Conservation (phyloP, 2,888 invertebrate genomes). For the Hecatera dysodea region DNA sequence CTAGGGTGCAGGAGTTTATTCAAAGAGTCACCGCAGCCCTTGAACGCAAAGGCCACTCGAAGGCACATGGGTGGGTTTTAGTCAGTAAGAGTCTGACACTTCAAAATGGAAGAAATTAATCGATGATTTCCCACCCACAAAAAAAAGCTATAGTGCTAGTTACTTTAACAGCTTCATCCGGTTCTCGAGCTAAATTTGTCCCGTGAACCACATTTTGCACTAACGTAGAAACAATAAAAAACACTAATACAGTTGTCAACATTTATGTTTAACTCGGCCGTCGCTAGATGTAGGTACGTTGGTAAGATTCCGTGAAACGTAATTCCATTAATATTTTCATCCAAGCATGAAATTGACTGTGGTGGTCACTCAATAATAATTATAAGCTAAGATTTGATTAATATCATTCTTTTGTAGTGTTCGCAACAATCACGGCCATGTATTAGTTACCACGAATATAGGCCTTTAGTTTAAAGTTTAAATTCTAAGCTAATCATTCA, state of each 20-base stretch:
- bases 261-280: slow-evolving; percentile 12
- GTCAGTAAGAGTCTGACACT: too few species aligned
- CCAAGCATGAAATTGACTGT: slow-evolving; percentile 36
- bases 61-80: too few species aligned
- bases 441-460: not conserved
- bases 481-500: too few species aligned
- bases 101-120: too few species aligned
- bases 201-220: slow-evolving; percentile 4
- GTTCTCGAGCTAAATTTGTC: not conserved
- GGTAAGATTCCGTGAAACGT: not conserved
- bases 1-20: too few species aligned
- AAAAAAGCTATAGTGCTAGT: not conserved
- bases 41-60: too few species aligned
- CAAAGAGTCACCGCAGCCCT: too few species aligned
- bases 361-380: not conserved
- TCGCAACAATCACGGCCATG: not conserved
- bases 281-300: not conserved
- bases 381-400: not conserved
- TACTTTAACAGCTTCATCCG: not conserved
- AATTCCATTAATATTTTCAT: slow-evolving; percentile 26
- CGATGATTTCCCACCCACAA: too few species aligned
- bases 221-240: not conserved
- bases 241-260: slow-evolving; percentile 7
- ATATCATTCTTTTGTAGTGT: not conserved
- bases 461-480: too few species aligned